Evolutionary conservation across 2,113 vertebrate species (phyloP).

Genomic region (Labrus mixtus): DNA sequence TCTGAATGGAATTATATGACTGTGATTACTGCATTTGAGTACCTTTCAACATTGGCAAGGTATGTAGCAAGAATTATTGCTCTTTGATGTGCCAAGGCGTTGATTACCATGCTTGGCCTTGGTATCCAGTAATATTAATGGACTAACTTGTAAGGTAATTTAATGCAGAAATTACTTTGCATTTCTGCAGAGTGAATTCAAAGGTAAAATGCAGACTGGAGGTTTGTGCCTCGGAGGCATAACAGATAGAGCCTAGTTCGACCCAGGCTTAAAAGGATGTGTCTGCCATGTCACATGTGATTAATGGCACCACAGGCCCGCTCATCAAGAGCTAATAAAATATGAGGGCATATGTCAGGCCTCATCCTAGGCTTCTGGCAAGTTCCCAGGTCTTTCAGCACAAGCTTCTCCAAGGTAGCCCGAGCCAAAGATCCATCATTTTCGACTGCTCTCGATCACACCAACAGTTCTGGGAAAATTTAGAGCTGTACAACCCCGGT

Average conservation of each 20-base stretch:
- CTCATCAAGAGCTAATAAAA: constrained; percentile 77
- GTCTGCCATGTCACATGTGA: constrained; percentile 64
- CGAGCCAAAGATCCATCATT: constrained; percentile 26
- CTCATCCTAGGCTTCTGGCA: constrained; percentile 60
- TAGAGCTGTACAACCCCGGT: not conserved
- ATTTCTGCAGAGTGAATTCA: constrained; percentile 46
- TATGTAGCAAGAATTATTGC: constrained; percentile 6
- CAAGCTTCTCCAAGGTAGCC: constrained; percentile 36
- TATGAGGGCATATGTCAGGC: constrained; percentile 72
- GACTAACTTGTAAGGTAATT: constrained; percentile 48
- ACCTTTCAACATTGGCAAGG: constrained; percentile 24
- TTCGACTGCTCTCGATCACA: not conserved
- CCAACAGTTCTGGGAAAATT: not conserved
- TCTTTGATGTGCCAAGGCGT: constrained; percentile 34
- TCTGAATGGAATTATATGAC: constrained; percentile 19
- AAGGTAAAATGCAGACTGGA: constrained; percentile 48
- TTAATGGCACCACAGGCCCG: constrained; percentile 73
- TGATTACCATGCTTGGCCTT: constrained; percentile 38
- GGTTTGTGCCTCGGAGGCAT: constrained; percentile 49
- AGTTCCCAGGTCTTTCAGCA: constrained; percentile 55
- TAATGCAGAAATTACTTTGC: constrained; percentile 48
- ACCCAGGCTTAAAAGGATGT: constrained; percentile 65
- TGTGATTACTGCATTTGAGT: constrained; percentile 17
- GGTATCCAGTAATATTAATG: constrained; percentile 38
- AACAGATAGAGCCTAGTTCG: constrained; percentile 47